Evolutionary conservation across 2,888 invertebrate species (phyloP), one percentile per base, ranked within the genome.

Genomic region (Liopterus haemorrhoidalis): DNA sequence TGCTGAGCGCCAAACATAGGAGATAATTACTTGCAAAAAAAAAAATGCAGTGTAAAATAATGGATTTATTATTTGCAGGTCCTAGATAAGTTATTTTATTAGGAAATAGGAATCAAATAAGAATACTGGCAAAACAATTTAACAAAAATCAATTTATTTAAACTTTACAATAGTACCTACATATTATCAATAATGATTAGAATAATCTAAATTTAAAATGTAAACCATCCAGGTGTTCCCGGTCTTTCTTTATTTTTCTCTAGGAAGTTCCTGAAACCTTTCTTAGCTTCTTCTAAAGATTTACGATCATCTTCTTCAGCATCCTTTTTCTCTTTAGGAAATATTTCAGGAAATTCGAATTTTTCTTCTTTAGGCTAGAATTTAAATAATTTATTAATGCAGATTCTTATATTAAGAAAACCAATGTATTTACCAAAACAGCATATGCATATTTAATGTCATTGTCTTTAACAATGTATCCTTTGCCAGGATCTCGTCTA

Each of bases 381-480:
- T 58, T 25, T 27, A 58, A 53, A 49, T 37, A 49, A 47, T 50
- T 32, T n/a, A 14, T 35, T 40, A 14, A 11, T 11, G n/a, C 48
- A 37, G 43, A 33, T 42, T 27, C 6, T 25, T 21, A 45, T 30
- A 27, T 20, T 27, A 24, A 28, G 22, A 24, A 44, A 48, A 50
- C 27, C 20, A 41, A 25, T 49, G 35, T 9, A 61, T 71, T 73
- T 72, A 90, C 90, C 73, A 93, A 60, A 45, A 78, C 76, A 48
- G 89, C 79, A 70, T 81, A 85, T 33, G 90, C 92, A 57, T 78
- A 67, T 71, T 90, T 90, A 9, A 75, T 68, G 65, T 93, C 93
- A 56, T 91, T 88, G 31, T 84, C 83, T 70, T 93, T 92, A 0
- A 81, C 68, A 41, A 91, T 62, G 63, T 82, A 82, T 22, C 80